Conservation (phyloP, 2,797 vertebrate genomes). For the Pangasius larnaudii region DNA sequence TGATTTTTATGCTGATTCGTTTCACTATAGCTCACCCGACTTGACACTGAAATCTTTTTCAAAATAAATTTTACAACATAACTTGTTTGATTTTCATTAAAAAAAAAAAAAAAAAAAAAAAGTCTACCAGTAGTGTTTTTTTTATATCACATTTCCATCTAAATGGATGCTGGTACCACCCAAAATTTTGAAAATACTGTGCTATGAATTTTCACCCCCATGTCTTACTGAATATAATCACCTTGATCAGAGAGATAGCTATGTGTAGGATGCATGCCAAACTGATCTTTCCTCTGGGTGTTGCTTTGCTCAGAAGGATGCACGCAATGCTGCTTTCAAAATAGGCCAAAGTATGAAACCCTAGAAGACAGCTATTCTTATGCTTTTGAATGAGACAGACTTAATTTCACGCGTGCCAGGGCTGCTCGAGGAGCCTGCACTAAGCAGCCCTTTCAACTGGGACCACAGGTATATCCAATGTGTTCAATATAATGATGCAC, state of each 20-base stretch:
- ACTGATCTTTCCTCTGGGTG: background rate
- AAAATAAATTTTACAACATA: too few species aligned
- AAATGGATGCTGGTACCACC: background rate
- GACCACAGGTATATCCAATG: background rate
- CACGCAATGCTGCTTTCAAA: conserved; percentile 6
- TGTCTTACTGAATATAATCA: background rate
- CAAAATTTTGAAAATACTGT: background rate
- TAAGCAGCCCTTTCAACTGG: background rate
- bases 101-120: too few species aligned
- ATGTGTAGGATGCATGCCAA: background rate
- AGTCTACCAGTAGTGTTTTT: background rate
- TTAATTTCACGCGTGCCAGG: background rate
- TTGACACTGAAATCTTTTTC: too few species aligned
- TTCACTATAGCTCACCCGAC: background rate
- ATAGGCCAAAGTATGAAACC: conserved; percentile 15
- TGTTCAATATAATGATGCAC: background rate
- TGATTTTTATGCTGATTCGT: background rate
- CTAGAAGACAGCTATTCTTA: conserved; percentile 7
- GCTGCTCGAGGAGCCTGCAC: background rate
- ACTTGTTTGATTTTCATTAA: background rate
- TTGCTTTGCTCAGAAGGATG: background rate
- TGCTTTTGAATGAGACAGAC: background rate
- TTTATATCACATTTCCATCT: background rate
- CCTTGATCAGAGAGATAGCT: background rate
- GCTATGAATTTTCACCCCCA: too few species aligned